Conservation (phyloP, 53 echinoderm and acorn worm genomes). For the Zoroaster sp. region DNA sequence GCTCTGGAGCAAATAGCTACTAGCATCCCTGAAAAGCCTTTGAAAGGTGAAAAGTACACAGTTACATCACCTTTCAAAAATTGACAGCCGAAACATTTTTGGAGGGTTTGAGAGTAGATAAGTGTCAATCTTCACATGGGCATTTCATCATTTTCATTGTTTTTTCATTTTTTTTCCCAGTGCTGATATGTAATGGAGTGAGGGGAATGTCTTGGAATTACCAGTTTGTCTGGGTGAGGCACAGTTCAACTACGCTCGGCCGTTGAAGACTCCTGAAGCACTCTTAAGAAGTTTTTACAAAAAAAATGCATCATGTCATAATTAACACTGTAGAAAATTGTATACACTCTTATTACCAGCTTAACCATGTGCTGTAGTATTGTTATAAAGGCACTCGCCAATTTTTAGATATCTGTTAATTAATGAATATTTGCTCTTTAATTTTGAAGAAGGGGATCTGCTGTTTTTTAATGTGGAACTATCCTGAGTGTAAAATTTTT, state of each 20-base stretch:
- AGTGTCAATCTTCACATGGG: too few species aligned
- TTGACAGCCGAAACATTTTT: too few species aligned
- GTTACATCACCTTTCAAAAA: too few species aligned
- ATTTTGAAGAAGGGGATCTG: neutral
- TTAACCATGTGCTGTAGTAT: conserved; percentile 33
- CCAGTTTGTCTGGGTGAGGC: neutral
- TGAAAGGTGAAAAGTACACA: too few species aligned
- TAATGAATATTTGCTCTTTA: neutral
- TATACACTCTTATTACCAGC: conserved; percentile 33
- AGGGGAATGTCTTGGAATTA: neutral
- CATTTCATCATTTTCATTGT: too few species aligned
- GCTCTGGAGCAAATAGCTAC: too few species aligned
- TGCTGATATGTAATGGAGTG: neutral
- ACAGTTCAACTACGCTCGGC: neutral
- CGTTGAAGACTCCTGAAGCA: neutral
- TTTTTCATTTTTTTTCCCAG: neutral
- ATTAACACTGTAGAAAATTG: conserved; percentile 25
- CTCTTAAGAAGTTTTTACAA: neutral
- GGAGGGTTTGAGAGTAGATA: too few species aligned
- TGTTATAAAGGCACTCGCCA: conserved; percentile 26
- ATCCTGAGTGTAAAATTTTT: conserved; percentile 17
- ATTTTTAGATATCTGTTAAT: conserved; percentile 38
- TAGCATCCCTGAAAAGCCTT: too few species aligned
- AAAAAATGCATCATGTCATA: conserved; percentile 6
- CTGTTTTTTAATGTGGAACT: conserved; percentile 13